Conservation (phyloP, 2,113 vertebrate species). For the Callipepla californica region DNA sequence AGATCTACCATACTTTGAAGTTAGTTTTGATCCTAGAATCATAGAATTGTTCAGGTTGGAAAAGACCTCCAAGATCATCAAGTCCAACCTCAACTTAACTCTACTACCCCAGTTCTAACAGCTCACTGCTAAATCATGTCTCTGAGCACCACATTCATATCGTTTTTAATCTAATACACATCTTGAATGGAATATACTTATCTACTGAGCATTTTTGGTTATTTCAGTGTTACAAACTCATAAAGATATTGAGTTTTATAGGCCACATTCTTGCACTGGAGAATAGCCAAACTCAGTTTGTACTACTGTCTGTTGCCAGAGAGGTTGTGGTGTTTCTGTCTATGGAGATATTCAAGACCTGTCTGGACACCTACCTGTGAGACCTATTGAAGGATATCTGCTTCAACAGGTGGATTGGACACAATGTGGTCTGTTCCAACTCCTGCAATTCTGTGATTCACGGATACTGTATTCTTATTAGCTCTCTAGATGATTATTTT, state of each 20-base stretch:
- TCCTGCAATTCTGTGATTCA: not conserved
- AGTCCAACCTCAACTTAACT: too few species aligned
- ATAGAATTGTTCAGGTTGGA: too few species aligned
- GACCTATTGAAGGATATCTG: too few species aligned
- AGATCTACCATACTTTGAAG: not conserved
- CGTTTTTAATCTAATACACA: fast-evolving
- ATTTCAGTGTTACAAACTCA: not conserved
- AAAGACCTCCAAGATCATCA: too few species aligned
- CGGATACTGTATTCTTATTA: not conserved
- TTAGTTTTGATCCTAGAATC: not conserved
- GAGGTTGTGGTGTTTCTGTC: too few species aligned
- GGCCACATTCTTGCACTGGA: not conserved
- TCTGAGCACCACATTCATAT: too few species aligned
- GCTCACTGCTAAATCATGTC: too few species aligned
- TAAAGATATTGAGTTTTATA: not conserved
- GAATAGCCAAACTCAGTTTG: not conserved
- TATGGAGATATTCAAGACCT: too few species aligned
- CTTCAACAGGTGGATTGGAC: too few species aligned
- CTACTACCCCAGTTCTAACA: too few species aligned
- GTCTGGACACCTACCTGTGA: too few species aligned
- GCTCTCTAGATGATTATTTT: not conserved
- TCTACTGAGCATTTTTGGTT: not conserved
- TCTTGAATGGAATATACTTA: not conserved
- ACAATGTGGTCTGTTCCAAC: too few species aligned
- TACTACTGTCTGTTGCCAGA: not conserved